phyloP scores from a whole-genome alignment of 1,140 invertebrate species.

The Lethrus apterus region DNA sequence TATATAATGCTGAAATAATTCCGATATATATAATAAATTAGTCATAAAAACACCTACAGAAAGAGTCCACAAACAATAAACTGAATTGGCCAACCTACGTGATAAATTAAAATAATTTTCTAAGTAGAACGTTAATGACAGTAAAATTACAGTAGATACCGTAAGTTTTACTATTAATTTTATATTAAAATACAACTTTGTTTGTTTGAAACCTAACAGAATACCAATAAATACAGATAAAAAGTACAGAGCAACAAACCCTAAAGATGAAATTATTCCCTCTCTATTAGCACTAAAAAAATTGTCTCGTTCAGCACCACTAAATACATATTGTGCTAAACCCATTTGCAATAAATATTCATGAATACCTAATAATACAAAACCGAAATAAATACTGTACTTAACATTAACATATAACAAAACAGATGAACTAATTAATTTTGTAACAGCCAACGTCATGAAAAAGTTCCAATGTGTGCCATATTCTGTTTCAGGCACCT shows the following conservation, averaged over 20 bases:
- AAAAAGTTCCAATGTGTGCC: conserved; percentile 98
- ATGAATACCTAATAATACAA: conserved; percentile 56
- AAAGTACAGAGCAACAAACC: conserved; percentile 79
- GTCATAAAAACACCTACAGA: conserved; percentile 49
- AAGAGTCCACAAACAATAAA: conserved; percentile 69
- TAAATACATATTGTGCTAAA: conserved; percentile 66
- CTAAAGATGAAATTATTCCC: conserved; percentile 75
- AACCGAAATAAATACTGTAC: conserved; percentile 43
- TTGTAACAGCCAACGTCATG: conserved; percentile 78
- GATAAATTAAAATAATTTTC: conserved; percentile 49
- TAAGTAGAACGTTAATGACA: conserved; percentile 43
- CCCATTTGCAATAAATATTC: conserved; percentile 58
- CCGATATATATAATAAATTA: conserved; percentile 48
- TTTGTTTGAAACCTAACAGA: conserved; percentile 39
- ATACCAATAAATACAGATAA: conserved; percentile 61
- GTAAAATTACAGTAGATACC: conserved; percentile 42
- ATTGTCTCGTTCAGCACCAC: conserved; percentile 48
- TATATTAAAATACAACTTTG: conserved; percentile 13
- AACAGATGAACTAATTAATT: conserved; percentile 59
- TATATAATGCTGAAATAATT: conserved; percentile 43
- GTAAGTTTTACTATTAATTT: conserved; percentile 38
- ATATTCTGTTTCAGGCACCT: conserved; percentile 84
- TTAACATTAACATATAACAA: conserved; percentile 44
- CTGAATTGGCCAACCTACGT: conserved; percentile 66
- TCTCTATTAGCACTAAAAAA: conserved; percentile 82